phyloP scores from a whole-genome alignment of 1,140 invertebrate genomes.

The Drosophila nannoptera region DNA sequence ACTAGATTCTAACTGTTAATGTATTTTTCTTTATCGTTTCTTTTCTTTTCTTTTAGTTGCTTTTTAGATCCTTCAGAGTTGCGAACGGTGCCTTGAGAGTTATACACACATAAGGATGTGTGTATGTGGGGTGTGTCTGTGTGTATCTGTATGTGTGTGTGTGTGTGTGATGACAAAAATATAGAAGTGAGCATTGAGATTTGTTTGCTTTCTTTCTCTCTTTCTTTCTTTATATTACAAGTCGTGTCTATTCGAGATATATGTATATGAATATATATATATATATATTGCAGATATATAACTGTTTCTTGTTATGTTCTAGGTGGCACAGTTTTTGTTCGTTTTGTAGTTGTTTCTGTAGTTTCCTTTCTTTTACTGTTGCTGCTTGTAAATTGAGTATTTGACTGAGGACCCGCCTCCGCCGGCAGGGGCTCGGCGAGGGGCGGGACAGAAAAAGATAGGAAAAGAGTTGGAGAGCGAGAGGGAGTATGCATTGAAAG shows the following conservation, averaged over 20 bases:
- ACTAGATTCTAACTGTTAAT: too few relatives aligned
- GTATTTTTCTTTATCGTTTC: constrained; percentile 6
- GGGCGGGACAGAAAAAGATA: too few relatives aligned
- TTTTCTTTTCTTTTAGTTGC: constrained; percentile 29
- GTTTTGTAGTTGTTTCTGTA: constrained; percentile 41
- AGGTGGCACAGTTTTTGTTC: constrained; percentile 69
- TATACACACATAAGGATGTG: constrained; percentile 23
- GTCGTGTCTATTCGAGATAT: constrained; percentile 40
- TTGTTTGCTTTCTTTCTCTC: constrained; percentile 34
- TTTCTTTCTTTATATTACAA: constrained; percentile 47
- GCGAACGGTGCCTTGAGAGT: constrained; percentile 62
- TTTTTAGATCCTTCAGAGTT: constrained; percentile 53
- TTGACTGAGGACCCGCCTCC: too few relatives aligned
- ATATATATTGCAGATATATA: constrained; percentile 71
- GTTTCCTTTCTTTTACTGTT: constrained; percentile 17
- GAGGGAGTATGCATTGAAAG: constrained; percentile 13
- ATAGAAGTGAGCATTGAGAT: constrained; percentile 73
- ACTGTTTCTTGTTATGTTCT: constrained; percentile 76
- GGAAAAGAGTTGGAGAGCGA: too few relatives aligned
- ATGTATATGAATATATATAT: constrained; percentile 37
- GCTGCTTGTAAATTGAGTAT: too few relatives aligned
- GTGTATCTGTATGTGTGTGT: constrained; percentile 45
- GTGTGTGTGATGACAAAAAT: constrained; percentile 71
- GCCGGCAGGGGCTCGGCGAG: too few relatives aligned
- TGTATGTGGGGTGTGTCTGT: constrained; percentile 17